phyloP scores from a whole-genome alignment of 2,888 invertebrate species.

The Rugalucina vietnamica region DNA sequence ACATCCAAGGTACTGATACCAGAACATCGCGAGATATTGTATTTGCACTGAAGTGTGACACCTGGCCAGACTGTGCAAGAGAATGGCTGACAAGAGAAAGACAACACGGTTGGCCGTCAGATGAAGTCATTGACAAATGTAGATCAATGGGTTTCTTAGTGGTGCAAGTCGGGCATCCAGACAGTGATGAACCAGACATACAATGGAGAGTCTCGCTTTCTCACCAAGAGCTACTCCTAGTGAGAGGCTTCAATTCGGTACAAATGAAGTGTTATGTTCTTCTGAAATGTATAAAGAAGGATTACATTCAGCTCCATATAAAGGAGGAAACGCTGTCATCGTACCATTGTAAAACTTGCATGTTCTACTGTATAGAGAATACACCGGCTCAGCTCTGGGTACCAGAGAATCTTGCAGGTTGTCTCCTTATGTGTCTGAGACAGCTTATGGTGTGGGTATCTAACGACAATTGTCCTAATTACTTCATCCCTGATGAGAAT shows the following conservation, averaged over 20 bases:
- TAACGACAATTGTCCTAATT: background rate
- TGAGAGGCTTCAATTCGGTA: background rate
- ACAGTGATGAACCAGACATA: background rate
- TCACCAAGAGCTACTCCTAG: background rate
- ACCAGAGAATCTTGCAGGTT: background rate
- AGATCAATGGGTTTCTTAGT: background rate
- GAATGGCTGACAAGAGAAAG: background rate
- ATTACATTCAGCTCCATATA: background rate
- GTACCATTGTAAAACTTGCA: conserved; percentile 1
- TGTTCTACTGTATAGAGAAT: background rate
- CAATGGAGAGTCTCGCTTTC: background rate
- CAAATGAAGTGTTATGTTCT: conserved; percentile 4
- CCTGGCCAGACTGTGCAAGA: background rate
- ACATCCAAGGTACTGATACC: background rate
- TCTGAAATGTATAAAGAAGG: background rate
- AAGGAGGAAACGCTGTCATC: background rate
- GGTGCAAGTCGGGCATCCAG: background rate
- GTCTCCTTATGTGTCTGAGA: background rate
- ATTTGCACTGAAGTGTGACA: background rate
- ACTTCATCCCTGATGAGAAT: conserved; percentile 5
- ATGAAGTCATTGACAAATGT: background rate
- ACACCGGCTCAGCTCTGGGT: background rate
- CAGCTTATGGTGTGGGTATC: background rate
- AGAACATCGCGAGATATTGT: background rate
- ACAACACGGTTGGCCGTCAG: background rate